Evolutionary conservation across 2,888 invertebrate species (phyloP).

Genomic region (Linyphia triangularis): DNA sequence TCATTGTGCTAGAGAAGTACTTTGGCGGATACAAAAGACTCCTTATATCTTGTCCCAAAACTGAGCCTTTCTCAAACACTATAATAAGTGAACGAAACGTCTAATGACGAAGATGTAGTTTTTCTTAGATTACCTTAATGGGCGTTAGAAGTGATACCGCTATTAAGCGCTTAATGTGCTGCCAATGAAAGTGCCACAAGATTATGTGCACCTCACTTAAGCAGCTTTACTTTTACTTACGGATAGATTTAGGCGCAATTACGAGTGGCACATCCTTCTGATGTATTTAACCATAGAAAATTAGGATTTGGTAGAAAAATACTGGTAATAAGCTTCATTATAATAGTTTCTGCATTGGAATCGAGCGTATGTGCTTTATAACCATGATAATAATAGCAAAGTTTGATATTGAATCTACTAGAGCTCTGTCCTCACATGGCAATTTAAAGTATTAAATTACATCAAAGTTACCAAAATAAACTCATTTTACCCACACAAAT

Average conservation of each 20-base stretch:
- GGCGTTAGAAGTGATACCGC: not conserved
- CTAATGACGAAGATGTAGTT: conserved; percentile 3
- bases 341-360: not conserved
- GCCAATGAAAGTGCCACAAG: not conserved
- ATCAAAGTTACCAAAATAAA: too few species aligned
- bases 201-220: not conserved
- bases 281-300: not conserved
- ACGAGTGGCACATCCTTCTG: not conserved
- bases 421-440: too few species aligned
- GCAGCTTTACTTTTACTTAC: not conserved
- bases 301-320: not conserved
- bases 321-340: not conserved
- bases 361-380: too few species aligned
- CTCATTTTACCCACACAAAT: too few species aligned
- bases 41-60: not conserved
- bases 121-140: not conserved
- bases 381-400: too few species aligned
- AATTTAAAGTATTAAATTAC: too few species aligned
- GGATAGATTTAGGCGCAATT: not conserved
- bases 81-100: not conserved
- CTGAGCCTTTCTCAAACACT: not conserved
- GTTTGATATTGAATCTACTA: too few species aligned
- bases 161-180: not conserved
- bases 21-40: not conserved
- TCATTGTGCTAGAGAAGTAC: not conserved